Base-by-base conservation (phyloP, 2,888 invertebrate species). In the Empis stercorea region DNA sequence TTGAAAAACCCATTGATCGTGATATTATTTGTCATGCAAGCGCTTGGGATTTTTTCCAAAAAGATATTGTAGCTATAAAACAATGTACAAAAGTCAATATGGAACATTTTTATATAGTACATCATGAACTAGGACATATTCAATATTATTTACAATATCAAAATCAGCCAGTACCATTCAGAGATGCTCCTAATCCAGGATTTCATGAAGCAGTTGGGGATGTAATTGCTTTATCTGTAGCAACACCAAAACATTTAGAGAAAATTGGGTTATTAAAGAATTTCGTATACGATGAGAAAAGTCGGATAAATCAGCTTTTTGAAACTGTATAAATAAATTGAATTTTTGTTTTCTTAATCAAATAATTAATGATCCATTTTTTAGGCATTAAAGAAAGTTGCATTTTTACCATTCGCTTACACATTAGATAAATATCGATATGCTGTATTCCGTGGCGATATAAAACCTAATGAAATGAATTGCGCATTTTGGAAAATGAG, bases 11-110 rank as follows among this genome's bases (percentile, higher is more conserved):
- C 1, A 65, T 65, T 0, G 81, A 80, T 56, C 71, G 78, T 2
- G 81, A 87, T 7, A 73, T 88, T 7, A 75, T 87, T 0, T 93
- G 92, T 59, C 87, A 91, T 59, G 89, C 91, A 0, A 85, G 87
- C 0, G 89, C 91, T 30, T 91, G 88, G 84, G 89, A 92, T 69
- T 84, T 92, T 55, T 87, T 75, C 56, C 80, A 87, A 59, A 78
- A 79, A 30, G 76, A 85, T 61, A 91, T 92, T 64, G 88, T 88
- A 59, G 79, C 75, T 64, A 75, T 77, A 61, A 78, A 80, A 71
- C 78, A 79, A 73, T 81, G 81, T 61, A 76, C 80, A 15, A 62
- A 70, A 55, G 67, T 79, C 49, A 70, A 71, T 54, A 71, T 69
- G 54, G 71, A 75, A 53, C 71, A 75, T 53, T 65, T 81, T 50